Evolutionary conservation across 2,797 vertebrate genomes (phyloP).

Genomic region (Setipinna tenuifilis): DNA sequence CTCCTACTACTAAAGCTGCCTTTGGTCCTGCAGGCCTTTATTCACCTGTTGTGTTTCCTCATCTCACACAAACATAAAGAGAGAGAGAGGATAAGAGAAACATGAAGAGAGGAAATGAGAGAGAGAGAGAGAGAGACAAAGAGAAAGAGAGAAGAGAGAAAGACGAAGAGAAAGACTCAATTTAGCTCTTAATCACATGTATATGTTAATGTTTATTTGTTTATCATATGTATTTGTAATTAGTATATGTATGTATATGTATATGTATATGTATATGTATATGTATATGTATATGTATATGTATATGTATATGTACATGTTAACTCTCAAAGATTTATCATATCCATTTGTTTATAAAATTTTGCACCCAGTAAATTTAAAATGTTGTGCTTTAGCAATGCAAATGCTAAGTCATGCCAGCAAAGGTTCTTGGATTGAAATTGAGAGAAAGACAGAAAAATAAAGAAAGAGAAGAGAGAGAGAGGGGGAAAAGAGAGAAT

Average conservation of each 20-base stretch:
- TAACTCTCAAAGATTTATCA: no score
- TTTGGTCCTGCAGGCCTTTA: not conserved
- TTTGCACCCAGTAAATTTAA: no score
- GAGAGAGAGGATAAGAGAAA: not conserved
- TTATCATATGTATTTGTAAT: no score
- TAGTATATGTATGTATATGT: no score
- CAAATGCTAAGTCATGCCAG: no score
- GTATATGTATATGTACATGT: not conserved
- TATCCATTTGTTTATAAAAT: no score
- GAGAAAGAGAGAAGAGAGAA: constrained; percentile 18
- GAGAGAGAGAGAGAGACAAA: not conserved
- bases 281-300: not conserved
- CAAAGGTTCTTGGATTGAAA: no score
- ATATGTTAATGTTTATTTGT: no score
- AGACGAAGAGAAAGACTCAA: no score
- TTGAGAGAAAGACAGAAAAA: not conserved
- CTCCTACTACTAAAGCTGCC: not conserved
- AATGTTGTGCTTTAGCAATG: no score
- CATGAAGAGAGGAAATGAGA: not conserved
- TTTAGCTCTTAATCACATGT: no score
- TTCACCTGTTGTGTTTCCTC: not conserved
- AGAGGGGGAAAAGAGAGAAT: constrained; percentile 12
- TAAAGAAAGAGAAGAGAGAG: constrained; percentile 2
- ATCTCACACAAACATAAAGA: not conserved
- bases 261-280: not conserved